phyloP scores from a whole-genome alignment of 2,888 invertebrate species.

The Thera britannica region DNA sequence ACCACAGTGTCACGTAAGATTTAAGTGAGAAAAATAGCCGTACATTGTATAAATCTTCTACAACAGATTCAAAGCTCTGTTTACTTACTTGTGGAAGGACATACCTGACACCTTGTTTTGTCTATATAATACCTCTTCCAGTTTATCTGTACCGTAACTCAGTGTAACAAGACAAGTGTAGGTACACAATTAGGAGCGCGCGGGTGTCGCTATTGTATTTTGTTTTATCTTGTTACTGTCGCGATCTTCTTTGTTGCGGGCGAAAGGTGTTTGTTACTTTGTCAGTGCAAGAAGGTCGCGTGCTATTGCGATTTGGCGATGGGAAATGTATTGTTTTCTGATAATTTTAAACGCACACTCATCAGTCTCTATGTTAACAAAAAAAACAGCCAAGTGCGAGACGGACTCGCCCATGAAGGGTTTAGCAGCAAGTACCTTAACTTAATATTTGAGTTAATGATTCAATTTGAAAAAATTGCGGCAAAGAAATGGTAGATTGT shows the following conservation, averaged over 20 bases:
- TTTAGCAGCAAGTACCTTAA: no score
- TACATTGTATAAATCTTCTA: no score
- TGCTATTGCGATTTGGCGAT: not conserved
- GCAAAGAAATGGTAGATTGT: no score
- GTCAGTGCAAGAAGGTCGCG: constrained; percentile 29
- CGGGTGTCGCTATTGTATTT: constrained; percentile 48
- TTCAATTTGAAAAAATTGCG: no score
- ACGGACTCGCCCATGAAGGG: no score
- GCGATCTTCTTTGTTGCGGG: constrained; percentile 37
- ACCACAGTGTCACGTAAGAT: no score
- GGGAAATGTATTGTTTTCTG: not conserved
- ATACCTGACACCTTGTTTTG: not conserved
- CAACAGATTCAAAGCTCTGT: no score
- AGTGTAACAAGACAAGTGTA: constrained; percentile 50
- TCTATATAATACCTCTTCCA: constrained; percentile 21
- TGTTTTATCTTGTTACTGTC: constrained; percentile 56
- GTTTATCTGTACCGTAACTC: constrained; percentile 24
- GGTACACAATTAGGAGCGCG: constrained; percentile 57
- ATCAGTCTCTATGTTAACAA: no score
- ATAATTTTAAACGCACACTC: not conserved
- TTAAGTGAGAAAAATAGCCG: no score
- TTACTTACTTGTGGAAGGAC: no score
- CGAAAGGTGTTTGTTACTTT: constrained; percentile 19
- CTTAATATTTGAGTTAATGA: no score
- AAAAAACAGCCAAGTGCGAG: no score